These are phyloP conservation scores for Anolis apletophallus DNA, from an alignment of 2,797 vertebrate genomes.

Conservation along the genomic window DNA sequence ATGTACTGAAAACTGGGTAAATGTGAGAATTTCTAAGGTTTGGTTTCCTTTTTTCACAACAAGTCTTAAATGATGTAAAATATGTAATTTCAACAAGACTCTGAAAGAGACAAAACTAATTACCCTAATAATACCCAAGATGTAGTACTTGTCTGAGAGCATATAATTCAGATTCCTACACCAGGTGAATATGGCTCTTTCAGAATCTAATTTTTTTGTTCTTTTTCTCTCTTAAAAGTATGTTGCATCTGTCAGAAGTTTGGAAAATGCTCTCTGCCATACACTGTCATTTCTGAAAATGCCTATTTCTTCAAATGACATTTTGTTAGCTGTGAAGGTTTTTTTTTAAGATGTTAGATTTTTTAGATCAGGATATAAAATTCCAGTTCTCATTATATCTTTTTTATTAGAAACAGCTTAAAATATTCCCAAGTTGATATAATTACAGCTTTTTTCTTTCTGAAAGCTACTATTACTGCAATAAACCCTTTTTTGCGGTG, in stretches of 20 bases:
- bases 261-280: not conserved
- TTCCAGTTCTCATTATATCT: conserved; percentile 2
- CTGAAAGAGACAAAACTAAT: no score
- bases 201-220: no score
- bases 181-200: not conserved
- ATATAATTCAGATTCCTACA: not conserved
- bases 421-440: conserved; percentile 33
- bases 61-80: no score
- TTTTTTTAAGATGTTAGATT: conserved; percentile 15
- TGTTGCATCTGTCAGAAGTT: not conserved
- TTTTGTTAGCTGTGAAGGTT: conserved; percentile 10
- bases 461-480: conserved; percentile 29
- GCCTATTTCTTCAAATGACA: not conserved
- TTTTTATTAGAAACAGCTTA: conserved; percentile 38
- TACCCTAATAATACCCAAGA: no score
- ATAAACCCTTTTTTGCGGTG: conserved; percentile 52
- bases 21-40: no score
- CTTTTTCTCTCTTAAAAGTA: not conserved
- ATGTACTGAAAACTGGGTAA: no score
- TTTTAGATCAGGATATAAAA: conserved; percentile 1
- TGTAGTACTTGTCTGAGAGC: no score
- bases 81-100: no score
- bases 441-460: conserved; percentile 30
- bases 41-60: no score
- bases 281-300: not conserved